phyloP scores from a whole-genome alignment of 2,888 invertebrate genomes.

The Andrena haemorrhoa region DNA sequence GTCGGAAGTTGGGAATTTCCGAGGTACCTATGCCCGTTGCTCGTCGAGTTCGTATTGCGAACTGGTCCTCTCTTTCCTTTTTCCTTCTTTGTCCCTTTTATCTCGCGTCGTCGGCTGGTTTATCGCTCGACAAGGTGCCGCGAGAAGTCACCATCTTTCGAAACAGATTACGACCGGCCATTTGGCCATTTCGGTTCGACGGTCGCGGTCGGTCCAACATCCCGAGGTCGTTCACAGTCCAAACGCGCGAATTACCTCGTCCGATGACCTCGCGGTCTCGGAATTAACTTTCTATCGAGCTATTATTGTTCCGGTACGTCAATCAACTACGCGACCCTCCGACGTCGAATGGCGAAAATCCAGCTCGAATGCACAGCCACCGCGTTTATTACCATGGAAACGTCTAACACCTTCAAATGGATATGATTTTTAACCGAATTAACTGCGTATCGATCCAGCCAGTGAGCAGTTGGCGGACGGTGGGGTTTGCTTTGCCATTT shows the following conservation, averaged over 20 bases:
- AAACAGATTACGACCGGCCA: conserved; percentile 65
- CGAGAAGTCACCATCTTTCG: conserved; percentile 49
- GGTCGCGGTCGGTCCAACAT: conserved; percentile 64
- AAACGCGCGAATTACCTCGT: conserved; percentile 12
- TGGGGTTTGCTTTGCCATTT: neutral
- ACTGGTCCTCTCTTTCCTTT: neutral
- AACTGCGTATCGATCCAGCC: conserved; percentile 6
- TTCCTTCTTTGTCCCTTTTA: neutral
- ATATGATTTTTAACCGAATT: conserved; percentile 17
- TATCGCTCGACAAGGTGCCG: conserved; percentile 26
- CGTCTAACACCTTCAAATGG: conserved; percentile 1
- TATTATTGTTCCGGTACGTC: neutral
- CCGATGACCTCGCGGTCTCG: neutral
- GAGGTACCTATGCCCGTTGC: too few species aligned
- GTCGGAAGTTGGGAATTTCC: neutral
- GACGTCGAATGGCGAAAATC: neutral
- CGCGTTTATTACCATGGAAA: neutral
- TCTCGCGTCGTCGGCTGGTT: conserved; percentile 23
- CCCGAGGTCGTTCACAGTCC: conserved; percentile 53
- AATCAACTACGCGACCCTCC: conserved; percentile 8
- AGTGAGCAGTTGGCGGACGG: neutral
- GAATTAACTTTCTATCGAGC: neutral
- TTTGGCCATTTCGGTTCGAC: conserved; percentile 71
- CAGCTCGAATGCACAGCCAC: conserved; percentile 4
- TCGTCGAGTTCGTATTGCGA: neutral